A percentile compares a stretch with the other conserved stretches of the same genome.
These are phyloP conservation scores for Ectemnius cavifrons DNA, from an alignment of 2,888 invertebrate genomes.

Conservation along the genomic window DNA sequence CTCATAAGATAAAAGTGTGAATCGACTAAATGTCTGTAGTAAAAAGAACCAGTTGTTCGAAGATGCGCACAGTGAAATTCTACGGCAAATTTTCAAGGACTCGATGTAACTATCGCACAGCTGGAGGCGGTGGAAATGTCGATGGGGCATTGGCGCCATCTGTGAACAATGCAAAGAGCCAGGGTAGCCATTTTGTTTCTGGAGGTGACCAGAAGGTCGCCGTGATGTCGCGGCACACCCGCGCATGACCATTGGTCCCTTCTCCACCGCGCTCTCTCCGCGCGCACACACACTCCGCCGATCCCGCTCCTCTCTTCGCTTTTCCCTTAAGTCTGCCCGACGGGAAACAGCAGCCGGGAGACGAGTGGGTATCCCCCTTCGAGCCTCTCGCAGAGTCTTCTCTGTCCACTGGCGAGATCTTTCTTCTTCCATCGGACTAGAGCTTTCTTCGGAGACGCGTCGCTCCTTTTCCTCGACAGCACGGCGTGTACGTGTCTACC, in stretches of 20 bases:
- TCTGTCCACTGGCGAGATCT: slow-evolving; percentile 16
- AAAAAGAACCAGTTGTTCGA: too few relatives aligned
- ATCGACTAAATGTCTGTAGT: too few relatives aligned
- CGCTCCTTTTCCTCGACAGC: slow-evolving; percentile 1
- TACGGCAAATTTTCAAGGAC: background rate
- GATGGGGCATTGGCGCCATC: slow-evolving; percentile 75
- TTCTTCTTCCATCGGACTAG: slow-evolving; percentile 17
- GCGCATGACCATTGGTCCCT: slow-evolving; percentile 80
- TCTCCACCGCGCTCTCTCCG: slow-evolving; percentile 69
- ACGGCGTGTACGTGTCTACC: background rate
- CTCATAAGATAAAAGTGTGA: too few relatives aligned
- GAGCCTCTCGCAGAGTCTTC: slow-evolving; percentile 14
- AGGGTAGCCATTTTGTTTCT: slow-evolving; percentile 82
- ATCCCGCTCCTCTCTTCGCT: slow-evolving; percentile 33
- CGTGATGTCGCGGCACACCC: slow-evolving; percentile 78
- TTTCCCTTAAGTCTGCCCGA: slow-evolving; percentile 25
- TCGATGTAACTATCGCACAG: background rate
- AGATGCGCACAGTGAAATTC: too few relatives aligned
- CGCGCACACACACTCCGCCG: slow-evolving; percentile 18
- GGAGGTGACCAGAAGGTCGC: slow-evolving; percentile 79
- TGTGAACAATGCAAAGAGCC: slow-evolving; percentile 69
- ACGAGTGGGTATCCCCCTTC: background rate
- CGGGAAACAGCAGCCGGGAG: background rate
- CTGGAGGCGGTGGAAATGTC: background rate
- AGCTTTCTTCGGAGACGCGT: slow-evolving; percentile 18